Conservation (phyloP, 2,797 vertebrate genomes). For the Lophius americanus region DNA sequence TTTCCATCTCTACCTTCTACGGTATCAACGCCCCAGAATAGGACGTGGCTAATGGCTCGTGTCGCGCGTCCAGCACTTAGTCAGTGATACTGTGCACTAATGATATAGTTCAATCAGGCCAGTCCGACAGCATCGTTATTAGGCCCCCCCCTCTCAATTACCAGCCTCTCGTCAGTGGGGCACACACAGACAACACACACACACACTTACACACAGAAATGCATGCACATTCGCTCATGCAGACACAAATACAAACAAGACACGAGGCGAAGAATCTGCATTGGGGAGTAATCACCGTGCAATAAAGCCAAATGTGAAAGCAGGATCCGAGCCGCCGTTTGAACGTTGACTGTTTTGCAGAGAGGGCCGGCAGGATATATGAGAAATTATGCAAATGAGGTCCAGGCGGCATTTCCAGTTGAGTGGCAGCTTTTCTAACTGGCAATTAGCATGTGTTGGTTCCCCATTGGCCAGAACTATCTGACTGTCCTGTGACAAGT, state of each 20-base stretch:
- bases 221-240: conserved; percentile 33
- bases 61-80: conserved; percentile 32
- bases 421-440: conserved; percentile 70
- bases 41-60: conserved; percentile 2
- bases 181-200: conserved; percentile 17
- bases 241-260: conserved; percentile 33
- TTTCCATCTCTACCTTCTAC: not conserved
- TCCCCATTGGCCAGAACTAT: conserved; percentile 58
- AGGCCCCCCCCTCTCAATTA: conserved; percentile 57
- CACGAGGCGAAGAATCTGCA: conserved; percentile 24
- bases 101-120: conserved; percentile 49
- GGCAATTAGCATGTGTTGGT: conserved; percentile 66
- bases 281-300: conserved; percentile 41
- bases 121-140: conserved; percentile 63
- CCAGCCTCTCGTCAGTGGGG: conserved; percentile 38
- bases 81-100: conserved; percentile 47
- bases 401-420: conserved; percentile 49
- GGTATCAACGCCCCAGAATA: not conserved
- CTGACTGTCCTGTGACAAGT: conserved; percentile 62
- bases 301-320: conserved; percentile 55
- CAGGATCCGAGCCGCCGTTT: conserved; percentile 15
- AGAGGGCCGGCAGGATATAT: conserved; percentile 33
- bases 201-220: conserved; percentile 2
- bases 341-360: conserved; percentile 26
- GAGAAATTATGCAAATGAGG: conserved; percentile 68